Conservation (phyloP, 2,113 vertebrate species). For the Leucosticte australis region DNA sequence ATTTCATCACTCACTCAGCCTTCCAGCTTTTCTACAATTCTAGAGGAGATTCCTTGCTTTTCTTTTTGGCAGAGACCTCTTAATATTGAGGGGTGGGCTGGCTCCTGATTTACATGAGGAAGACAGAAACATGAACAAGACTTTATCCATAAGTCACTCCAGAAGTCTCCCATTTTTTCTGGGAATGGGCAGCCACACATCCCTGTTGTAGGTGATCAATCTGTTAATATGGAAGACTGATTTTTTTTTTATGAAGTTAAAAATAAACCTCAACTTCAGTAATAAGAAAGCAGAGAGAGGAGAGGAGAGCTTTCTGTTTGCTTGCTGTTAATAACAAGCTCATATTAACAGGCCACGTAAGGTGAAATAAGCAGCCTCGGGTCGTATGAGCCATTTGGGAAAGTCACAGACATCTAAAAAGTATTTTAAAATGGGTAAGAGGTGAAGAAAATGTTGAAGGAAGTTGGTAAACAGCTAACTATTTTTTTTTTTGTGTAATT, state of each 20-base stretch:
- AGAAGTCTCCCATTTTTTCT: not conserved
- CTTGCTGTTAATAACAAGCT: not conserved
- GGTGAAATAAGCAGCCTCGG: not conserved
- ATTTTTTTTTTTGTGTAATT: too few species aligned
- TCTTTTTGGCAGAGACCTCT: not conserved
- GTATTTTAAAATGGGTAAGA: not conserved
- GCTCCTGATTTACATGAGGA: not conserved
- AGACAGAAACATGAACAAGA: not conserved
- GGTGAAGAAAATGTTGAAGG: not conserved
- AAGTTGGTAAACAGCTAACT: not conserved
- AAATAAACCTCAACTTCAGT: not conserved
- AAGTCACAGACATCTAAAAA: not conserved
- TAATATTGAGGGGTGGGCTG: not conserved
- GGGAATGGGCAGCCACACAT: not conserved
- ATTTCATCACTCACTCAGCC: not conserved
- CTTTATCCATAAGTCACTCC: not conserved
- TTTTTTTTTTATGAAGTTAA: not conserved
- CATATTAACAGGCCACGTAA: not conserved
- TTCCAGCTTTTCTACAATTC: not conserved
- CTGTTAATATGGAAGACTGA: not conserved
- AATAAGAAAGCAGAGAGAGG: not conserved
- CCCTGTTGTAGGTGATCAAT: not conserved
- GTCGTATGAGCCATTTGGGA: not conserved
- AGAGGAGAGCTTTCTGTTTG: not conserved
- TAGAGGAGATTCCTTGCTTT: not conserved